phyloP scores from a whole-genome alignment of 2,797 vertebrate genomes.

The Phylloscopus collybita region DNA sequence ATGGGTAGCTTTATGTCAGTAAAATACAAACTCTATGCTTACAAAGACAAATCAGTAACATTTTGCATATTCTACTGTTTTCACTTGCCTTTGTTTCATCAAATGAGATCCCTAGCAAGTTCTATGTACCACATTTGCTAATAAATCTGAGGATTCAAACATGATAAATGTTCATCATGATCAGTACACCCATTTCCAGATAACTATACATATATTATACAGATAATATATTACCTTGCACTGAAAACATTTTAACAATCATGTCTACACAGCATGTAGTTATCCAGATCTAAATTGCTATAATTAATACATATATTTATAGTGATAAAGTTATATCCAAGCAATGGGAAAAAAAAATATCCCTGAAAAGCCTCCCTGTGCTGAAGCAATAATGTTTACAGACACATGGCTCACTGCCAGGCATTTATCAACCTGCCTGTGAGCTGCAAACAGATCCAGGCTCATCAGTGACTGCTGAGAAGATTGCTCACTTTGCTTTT shows the following conservation, averaged over 20 bases:
- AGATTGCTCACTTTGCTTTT: neutral
- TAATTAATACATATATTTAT: neutral
- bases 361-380: neutral
- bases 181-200: neutral
- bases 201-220: neutral
- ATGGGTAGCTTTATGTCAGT: neutral
- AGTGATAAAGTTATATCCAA: neutral
- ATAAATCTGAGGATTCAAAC: neutral
- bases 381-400: neutral
- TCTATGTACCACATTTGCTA: neutral
- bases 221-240: neutral
- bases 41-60: neutral
- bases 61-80: neutral
- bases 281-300: neutral
- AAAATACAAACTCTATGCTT: neutral
- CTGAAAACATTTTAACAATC: slow-evolving; percentile 12
- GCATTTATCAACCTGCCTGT: neutral
- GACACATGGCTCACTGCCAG: neutral
- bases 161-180: neutral
- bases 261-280: neutral
- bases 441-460: neutral
- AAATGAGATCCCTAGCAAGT: neutral
- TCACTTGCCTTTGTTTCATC: neutral
- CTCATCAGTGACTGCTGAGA: neutral
- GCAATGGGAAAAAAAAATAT: neutral